phyloP scores from a whole-genome alignment of 2,797 vertebrate species.

The Lophura swinhoii region DNA sequence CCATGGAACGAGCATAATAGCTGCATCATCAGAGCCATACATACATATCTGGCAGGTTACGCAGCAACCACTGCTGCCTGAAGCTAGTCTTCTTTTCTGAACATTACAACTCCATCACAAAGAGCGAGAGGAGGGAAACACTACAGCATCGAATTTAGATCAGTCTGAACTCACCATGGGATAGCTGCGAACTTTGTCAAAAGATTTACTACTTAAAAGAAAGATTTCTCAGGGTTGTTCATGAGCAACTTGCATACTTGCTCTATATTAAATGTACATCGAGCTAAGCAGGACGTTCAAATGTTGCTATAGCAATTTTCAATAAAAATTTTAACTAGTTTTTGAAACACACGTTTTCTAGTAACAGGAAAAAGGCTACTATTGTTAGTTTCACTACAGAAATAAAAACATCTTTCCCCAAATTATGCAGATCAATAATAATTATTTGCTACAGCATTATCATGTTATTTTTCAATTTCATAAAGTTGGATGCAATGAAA shows the following conservation, averaged over 20 bases:
- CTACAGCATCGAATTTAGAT: accelerated
- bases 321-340: neutral
- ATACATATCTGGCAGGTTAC: neutral
- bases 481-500: neutral
- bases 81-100: neutral
- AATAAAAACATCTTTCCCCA: neutral
- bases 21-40: neutral
- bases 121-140: neutral
- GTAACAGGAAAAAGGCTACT: neutral
- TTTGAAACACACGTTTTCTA: neutral
- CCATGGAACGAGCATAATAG: neutral
- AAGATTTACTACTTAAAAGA: neutral
- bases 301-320: neutral
- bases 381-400: neutral
- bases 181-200: neutral
- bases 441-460: constrained; percentile 1
- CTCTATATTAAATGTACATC: neutral
- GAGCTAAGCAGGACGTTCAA: neutral
- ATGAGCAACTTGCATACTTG: neutral
- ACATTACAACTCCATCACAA: neutral
- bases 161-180: neutral
- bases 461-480: neutral
- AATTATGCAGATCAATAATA: neutral
- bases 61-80: neutral
- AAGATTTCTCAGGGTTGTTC: neutral